phyloP scores from a whole-genome alignment of 2,797 vertebrate genomes.

The Mionectes olivaceus region DNA sequence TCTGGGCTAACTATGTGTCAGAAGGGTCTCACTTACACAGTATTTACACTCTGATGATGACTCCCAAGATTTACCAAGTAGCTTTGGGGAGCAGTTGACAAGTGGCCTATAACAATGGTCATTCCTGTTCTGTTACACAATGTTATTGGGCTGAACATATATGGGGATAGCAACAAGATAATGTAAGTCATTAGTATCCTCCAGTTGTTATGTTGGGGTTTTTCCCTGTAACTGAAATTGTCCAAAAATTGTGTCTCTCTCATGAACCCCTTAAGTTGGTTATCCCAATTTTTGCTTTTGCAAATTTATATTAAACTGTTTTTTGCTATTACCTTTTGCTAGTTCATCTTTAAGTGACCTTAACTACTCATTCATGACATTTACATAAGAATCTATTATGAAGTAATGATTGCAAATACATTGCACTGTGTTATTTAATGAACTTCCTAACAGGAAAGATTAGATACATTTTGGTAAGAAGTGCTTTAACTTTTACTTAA shows the following conservation, averaged over 20 bases:
- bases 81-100: not conserved
- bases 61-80: not conserved
- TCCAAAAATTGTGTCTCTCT: not conserved
- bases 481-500: not conserved
- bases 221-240: not conserved
- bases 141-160: fast-evolving
- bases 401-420: not conserved
- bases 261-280: not conserved
- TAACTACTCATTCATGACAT: not conserved
- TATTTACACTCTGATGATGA: not conserved
- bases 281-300: not conserved
- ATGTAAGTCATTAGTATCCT: not conserved
- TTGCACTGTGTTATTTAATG: not conserved
- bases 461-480: not conserved
- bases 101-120: not conserved
- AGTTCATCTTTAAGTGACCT: not conserved
- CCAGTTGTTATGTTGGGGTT: not conserved
- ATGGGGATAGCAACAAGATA: not conserved
- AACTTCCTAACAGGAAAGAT: not conserved
- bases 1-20: not conserved
- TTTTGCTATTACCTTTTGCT: not conserved
- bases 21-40: not conserved
- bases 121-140: not conserved
- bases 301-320: not conserved
- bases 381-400: not conserved